Percentiles rank a stretch among this genome's conserved stretches.
Evolutionary conservation across 2,113 vertebrate genomes (phyloP).

Genomic region (Ranitomeya variabilis): DNA sequence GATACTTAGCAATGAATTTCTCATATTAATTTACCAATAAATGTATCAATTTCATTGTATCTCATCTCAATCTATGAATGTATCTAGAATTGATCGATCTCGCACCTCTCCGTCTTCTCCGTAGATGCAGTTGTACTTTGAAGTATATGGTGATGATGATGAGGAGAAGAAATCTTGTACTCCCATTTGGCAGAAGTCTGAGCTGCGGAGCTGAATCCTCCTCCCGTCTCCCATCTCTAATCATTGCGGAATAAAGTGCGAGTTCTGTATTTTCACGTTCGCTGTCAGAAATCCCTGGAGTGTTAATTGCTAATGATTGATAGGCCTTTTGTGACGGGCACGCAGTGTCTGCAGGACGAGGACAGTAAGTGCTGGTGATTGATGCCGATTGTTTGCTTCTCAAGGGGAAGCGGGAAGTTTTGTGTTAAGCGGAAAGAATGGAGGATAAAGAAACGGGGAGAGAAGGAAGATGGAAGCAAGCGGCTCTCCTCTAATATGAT

Average conservation of each 20-base stretch:
- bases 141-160: no score
- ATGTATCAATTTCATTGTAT: no score
- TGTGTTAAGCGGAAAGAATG: constrained; percentile 8
- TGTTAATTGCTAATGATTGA: constrained; percentile 50
- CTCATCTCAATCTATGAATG: no score
- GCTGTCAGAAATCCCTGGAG: constrained; percentile 21
- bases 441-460: not conserved
- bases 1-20: no score
- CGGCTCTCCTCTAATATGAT: not conserved
- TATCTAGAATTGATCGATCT: no score
- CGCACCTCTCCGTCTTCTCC: no score
- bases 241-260: not conserved
- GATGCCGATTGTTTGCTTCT: constrained; percentile 42
- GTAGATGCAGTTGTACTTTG: no score
- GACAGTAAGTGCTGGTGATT: constrained; percentile 45
- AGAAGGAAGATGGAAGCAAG: no score
- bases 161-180: not conserved
- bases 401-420: constrained; percentile 34
- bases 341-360: constrained; percentile 5
- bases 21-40: no score
- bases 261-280: constrained; percentile 15
- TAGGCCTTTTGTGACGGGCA: constrained; percentile 46
- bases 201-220: not conserved
- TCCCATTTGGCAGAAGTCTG: not conserved
- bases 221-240: not conserved